Evolutionary conservation across 2,797 vertebrate species (phyloP), one percentile per base, ranked within the genome.

Genomic region (Cebuella pygmaea): DNA sequence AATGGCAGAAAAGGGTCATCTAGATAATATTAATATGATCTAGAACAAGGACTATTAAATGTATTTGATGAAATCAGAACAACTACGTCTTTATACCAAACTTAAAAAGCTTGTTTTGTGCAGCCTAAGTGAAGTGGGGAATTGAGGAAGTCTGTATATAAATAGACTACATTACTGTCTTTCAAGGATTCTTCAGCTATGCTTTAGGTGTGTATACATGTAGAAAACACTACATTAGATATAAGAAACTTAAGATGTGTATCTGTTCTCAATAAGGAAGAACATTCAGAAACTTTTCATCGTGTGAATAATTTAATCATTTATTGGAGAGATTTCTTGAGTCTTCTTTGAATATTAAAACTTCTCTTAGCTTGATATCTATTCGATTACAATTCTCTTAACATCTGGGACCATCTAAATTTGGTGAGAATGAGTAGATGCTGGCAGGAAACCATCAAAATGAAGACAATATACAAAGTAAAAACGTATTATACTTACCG

Each of bases 91-190:
- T 94, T 97, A 85, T 93, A 57, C 3, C 3, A 57, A 90, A 88
- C 9, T n/a, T 78, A 67, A 86, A 90, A 95, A 50, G 9, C 50
- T 55, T 92, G 3, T 90, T 95, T 97, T 95, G 46, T 85, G 26
- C 19, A 75, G 36, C 41, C 39, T 67, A 76, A 96, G 14, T 93
- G 70, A 97, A 94, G 39, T 26, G 2, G 59, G 3, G 13, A 93
- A 33, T 17, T 59, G 36, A 95, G 52, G 59, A 93, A 92, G 61
- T 94, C n/a, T 93, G 2, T 84, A 89, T 93, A 91, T 80, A 95
- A 96, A 93, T 36, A 93, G 84, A 95, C 75, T 74, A 36, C 12
- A 36, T 2, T 17, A 36, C 67, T 93, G 5, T 57, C 41, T 92
- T 84, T 89, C 36, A 76, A 30, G 11, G n/a, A 46, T 27, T 44